Conservation (phyloP, 2,113 vertebrate genomes). For the Montifringilla adamsi region DNA sequence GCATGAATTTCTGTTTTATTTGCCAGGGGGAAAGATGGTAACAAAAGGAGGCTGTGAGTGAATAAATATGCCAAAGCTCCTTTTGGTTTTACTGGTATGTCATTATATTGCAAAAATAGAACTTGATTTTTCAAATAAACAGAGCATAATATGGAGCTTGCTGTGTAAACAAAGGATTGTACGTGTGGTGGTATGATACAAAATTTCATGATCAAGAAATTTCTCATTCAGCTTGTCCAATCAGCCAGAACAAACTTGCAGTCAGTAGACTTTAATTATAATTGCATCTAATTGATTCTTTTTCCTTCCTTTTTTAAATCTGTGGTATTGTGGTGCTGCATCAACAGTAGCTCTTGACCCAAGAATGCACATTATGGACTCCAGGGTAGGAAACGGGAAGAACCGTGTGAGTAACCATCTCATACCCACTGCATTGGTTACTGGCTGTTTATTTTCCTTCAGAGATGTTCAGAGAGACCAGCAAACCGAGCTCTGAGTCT, state of each 20-base stretch:
- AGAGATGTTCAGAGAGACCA: neutral
- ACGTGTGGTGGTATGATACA: neutral
- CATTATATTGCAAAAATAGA: slow-evolving; percentile 54
- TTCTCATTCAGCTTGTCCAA: slow-evolving; percentile 30
- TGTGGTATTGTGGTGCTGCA: slow-evolving; percentile 29
- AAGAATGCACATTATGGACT: neutral
- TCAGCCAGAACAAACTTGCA: slow-evolving; percentile 23
- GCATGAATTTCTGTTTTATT: slow-evolving; percentile 20
- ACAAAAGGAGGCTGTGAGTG: slow-evolving; percentile 37
- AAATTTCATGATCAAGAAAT: neutral
- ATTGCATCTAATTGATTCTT: slow-evolving; percentile 43
- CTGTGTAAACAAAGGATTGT: slow-evolving; percentile 14
- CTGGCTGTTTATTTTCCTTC: neutral
- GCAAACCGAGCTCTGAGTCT: neutral
- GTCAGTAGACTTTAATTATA: slow-evolving; percentile 27
- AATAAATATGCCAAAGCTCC: neutral
- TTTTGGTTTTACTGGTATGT: slow-evolving; percentile 27
- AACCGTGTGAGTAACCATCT: neutral
- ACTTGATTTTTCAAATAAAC: slow-evolving; percentile 39
- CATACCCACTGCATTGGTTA: neutral
- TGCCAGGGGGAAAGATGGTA: neutral
- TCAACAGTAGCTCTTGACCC: slow-evolving; percentile 3
- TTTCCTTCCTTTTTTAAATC: neutral
- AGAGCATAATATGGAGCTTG: slow-evolving; percentile 34
- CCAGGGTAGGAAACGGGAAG: neutral